A percentile compares a stretch with the other conserved stretches of the same genome.
Conservation (phyloP, 1,140 invertebrate genomes). For the Scaptomyza montana region DNA sequence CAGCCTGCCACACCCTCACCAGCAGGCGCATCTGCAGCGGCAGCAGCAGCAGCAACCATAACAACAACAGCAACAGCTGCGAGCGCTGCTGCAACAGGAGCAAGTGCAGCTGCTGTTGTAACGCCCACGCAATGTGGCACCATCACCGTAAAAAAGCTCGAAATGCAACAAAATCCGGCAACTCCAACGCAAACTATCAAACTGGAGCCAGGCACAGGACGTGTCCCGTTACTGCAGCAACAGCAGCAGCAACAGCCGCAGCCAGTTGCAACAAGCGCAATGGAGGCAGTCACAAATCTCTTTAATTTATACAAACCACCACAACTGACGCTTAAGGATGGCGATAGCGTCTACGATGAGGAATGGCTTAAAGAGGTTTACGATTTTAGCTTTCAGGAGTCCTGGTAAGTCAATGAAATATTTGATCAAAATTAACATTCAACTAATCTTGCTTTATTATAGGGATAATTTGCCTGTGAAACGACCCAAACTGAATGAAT, state of each 20-base stretch:
- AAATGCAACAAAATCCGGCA: conserved; percentile 59
- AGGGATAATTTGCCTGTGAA: conserved; percentile 95
- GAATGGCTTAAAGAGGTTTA: conserved; percentile 93
- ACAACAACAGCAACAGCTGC: conserved; percentile 7
- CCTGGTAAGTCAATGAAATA: conserved; percentile 87
- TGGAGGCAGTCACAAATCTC: conserved; percentile 69
- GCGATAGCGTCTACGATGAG: conserved; percentile 89
- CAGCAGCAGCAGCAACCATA: background rate
- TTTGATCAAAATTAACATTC: background rate
- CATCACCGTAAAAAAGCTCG: conserved; percentile 77
- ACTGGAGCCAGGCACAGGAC: conserved; percentile 55
- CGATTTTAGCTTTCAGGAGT: conserved; percentile 93
- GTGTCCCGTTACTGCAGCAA: background rate
- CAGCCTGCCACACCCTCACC: conserved; percentile 63
- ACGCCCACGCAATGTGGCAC: conserved; percentile 54
- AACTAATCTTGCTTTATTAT: background rate
- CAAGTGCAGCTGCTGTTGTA: background rate
- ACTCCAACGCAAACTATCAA: conserved; percentile 44
- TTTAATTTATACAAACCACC: conserved; percentile 87
- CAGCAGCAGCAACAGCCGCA: background rate
- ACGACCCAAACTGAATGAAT: conserved; percentile 87
- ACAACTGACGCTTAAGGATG: conserved; percentile 88
- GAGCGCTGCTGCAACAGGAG: background rate
- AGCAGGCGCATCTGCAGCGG: background rate
- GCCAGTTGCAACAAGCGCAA: conserved; percentile 33